Evolutionary conservation across 2,797 vertebrate species (phyloP).

Genomic region (Acropternis orthonyx): DNA sequence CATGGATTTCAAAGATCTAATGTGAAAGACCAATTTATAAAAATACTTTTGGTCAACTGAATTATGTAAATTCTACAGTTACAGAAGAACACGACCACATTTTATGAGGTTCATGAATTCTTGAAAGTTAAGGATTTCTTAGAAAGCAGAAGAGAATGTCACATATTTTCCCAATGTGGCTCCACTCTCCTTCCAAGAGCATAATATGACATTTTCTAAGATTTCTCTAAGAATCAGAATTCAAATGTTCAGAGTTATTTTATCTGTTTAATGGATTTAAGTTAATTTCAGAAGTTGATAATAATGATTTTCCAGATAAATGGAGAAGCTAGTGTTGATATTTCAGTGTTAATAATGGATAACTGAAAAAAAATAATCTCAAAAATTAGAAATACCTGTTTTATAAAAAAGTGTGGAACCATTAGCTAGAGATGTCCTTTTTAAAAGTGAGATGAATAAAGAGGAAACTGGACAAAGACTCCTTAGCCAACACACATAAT

Average conservation of each 20-base stretch:
- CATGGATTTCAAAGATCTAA: not conserved
- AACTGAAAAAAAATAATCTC: not conserved
- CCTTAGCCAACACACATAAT: not conserved
- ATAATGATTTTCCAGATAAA: not conserved
- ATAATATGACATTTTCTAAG: not conserved
- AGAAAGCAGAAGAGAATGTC: not conserved
- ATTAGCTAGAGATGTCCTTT: not conserved
- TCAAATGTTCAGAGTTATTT: not conserved
- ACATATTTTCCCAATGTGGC: rapidly evolving
- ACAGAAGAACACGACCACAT: not conserved
- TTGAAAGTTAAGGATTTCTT: not conserved
- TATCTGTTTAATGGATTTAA: not conserved
- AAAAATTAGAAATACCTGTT: not conserved
- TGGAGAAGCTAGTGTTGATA: not conserved
- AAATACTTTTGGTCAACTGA: not conserved
- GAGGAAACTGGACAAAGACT: not conserved
- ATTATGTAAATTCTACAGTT: not conserved
- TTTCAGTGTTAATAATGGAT: not conserved
- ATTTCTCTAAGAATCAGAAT: not conserved
- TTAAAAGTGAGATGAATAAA: not conserved
- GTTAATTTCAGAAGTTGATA: not conserved
- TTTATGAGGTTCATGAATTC: not conserved
- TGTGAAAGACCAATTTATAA: not conserved
- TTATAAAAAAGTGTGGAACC: not conserved
- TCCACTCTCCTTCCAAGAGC: not conserved